These are phyloP conservation scores for Philypnodon macrostomus DNA, from an alignment of 2,797 vertebrate species.

Conservation along the genomic window DNA sequence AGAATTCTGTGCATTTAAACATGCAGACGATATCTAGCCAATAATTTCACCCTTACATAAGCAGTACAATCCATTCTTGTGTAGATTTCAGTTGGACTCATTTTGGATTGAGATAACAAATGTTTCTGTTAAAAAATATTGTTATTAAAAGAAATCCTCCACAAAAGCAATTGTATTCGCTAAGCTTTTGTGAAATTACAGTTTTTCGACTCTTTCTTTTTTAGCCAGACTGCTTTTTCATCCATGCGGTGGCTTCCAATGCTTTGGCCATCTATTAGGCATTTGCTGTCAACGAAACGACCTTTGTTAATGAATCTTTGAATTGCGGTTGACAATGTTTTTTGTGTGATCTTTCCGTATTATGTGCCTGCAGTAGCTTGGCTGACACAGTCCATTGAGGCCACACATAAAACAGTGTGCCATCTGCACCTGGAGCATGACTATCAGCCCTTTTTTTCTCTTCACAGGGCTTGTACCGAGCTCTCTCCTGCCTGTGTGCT, in stretches of 20 bases:
- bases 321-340: slow-evolving; percentile 74
- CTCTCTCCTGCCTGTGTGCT: slow-evolving; percentile 71
- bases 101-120: slow-evolving; percentile 9
- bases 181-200: slow-evolving; percentile 24
- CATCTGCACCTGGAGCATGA: slow-evolving; percentile 79
- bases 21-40: background rate
- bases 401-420: slow-evolving; percentile 79
- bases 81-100: slow-evolving; percentile 9
- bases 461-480: slow-evolving; percentile 56
- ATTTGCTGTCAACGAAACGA: slow-evolving; percentile 72
- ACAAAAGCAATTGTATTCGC: slow-evolving; percentile 17
- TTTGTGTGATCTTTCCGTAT: slow-evolving; percentile 69
- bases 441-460: slow-evolving; percentile 62
- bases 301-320: slow-evolving; percentile 78
- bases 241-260: slow-evolving; percentile 38
- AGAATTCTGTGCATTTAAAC: background rate
- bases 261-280: slow-evolving; percentile 57
- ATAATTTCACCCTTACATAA: background rate
- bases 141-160: slow-evolving; percentile 5
- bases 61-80: background rate
- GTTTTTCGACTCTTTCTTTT: slow-evolving; percentile 12
- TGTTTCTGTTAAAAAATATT: slow-evolving; percentile 5
- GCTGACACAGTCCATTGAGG: slow-evolving; percentile 79
- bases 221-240: slow-evolving; percentile 45
- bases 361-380: slow-evolving; percentile 73